phyloP scores from a whole-genome alignment of 1,140 invertebrate genomes.

The Bombus affinis region DNA sequence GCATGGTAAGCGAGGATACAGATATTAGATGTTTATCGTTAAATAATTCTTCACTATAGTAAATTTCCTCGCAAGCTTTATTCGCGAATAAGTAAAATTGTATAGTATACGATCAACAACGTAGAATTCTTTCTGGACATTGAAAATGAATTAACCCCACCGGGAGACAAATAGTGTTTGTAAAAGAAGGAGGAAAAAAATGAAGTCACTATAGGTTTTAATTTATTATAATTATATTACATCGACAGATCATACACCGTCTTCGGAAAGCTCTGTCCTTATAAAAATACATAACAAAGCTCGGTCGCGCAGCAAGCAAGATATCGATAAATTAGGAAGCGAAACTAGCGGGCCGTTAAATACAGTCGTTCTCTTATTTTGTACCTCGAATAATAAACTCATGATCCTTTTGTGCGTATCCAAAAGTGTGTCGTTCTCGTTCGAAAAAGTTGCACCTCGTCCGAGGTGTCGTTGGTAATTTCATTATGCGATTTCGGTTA shows the following conservation, averaged over 20 bases:
- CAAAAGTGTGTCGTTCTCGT: slow-evolving; percentile 30
- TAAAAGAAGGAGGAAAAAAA: background rate
- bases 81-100: background rate
- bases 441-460: background rate
- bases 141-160: background rate
- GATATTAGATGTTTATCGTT: background rate
- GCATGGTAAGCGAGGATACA: background rate
- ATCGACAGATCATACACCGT: slow-evolving; percentile 70
- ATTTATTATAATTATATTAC: slow-evolving; percentile 60
- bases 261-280: slow-evolving; percentile 72
- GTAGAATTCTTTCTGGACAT: background rate
- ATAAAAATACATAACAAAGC: slow-evolving; percentile 82
- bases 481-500: slow-evolving; percentile 29
- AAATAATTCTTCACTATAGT: background rate
- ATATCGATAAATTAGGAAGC: slow-evolving; percentile 74
- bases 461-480: slow-evolving; percentile 17
- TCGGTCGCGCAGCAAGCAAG: slow-evolving; percentile 75
- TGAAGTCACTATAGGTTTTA: slow-evolving; percentile 21
- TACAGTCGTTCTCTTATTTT: slow-evolving; percentile 50
- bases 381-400: slow-evolving; percentile 49
- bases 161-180: background rate
- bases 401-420: slow-evolving; percentile 58
- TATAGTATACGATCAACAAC: background rate
- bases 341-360: slow-evolving; percentile 69
- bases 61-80: background rate